Evolutionary conservation across 1,140 invertebrate genomes (phyloP).

Genomic region (Eufriesea mexicana): DNA sequence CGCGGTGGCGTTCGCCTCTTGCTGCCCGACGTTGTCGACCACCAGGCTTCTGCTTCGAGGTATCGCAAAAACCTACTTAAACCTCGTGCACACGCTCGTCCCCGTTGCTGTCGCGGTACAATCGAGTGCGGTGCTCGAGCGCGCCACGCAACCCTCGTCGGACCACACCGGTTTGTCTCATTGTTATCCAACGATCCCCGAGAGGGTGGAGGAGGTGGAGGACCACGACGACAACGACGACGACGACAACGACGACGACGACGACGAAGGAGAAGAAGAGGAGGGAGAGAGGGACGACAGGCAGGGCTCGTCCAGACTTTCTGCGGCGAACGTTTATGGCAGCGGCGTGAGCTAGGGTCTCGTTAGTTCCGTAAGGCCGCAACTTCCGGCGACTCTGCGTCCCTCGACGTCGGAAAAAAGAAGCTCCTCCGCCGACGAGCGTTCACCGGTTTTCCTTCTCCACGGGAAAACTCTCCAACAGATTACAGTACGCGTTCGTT

Average conservation of each 20-base stretch:
- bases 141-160: conserved; percentile 13
- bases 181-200: conserved; percentile 74
- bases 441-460: neutral
- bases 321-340: conserved; percentile 79
- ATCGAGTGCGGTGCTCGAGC: neutral
- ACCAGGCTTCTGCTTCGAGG: neutral
- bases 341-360: conserved; percentile 77
- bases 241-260: conserved; percentile 46
- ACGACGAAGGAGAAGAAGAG: neutral
- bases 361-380: conserved; percentile 66
- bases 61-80: conserved; percentile 31
- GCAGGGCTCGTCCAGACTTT: conserved; percentile 38
- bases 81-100: neutral
- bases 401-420: conserved; percentile 19
- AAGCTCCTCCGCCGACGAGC: too few species aligned
- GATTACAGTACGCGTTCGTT: neutral
- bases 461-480: neutral
- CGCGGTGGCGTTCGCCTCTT: conserved; percentile 35
- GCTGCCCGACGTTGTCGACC: conserved; percentile 3
- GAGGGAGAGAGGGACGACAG: conserved; percentile 55
- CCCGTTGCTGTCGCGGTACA: neutral
- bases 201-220: conserved; percentile 28
- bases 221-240: neutral
- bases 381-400: conserved; percentile 28
- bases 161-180: conserved; percentile 74